Percentiles rank a stretch among this genome's conserved stretches.
Evolutionary conservation across 2,797 vertebrate species (phyloP).

Genomic region (Crypturellus tataupa): DNA sequence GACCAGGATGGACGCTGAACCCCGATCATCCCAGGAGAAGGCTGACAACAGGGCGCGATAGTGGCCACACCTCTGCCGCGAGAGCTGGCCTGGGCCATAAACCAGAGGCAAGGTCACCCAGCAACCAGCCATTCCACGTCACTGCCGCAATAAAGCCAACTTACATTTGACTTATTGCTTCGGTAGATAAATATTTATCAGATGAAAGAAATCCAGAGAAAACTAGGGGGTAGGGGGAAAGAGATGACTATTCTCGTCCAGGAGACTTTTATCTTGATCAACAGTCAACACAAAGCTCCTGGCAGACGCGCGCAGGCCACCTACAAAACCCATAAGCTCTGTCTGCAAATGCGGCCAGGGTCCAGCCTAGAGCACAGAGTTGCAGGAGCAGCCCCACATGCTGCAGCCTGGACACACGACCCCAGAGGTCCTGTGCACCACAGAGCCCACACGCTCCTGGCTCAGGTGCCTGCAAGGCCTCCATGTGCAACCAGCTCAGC

Average conservation of each 20-base stretch:
- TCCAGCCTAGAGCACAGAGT: neutral
- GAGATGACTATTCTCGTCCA: neutral
- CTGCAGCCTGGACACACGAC: neutral
- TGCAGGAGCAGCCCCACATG: fast-evolving
- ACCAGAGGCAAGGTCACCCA: constrained; percentile 75
- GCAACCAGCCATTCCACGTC: constrained; percentile 73
- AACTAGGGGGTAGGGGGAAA: neutral
- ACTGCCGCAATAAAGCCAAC: constrained; percentile 73
- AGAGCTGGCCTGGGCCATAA: constrained; percentile 75
- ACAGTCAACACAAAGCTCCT: neutral
- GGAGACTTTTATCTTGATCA: neutral
- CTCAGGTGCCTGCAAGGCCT: neutral
- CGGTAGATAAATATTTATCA: constrained; percentile 40
- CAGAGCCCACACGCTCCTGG: neutral
- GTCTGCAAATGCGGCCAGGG: neutral
- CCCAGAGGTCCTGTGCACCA: neutral
- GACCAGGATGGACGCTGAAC: neutral
- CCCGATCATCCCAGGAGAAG: constrained; percentile 33
- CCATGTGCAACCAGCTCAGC: neutral
- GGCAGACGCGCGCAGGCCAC: fast-evolving
- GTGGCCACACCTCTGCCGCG: constrained; percentile 69
- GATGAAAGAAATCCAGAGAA: neutral
- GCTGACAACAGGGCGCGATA: constrained; percentile 42
- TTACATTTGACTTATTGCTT: constrained; percentile 48
- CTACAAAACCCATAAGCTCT: neutral